These are phyloP conservation scores for Globodera ellingtonae DNA, from an alignment of 1,140 invertebrate species.

Conservation along the genomic window DNA sequence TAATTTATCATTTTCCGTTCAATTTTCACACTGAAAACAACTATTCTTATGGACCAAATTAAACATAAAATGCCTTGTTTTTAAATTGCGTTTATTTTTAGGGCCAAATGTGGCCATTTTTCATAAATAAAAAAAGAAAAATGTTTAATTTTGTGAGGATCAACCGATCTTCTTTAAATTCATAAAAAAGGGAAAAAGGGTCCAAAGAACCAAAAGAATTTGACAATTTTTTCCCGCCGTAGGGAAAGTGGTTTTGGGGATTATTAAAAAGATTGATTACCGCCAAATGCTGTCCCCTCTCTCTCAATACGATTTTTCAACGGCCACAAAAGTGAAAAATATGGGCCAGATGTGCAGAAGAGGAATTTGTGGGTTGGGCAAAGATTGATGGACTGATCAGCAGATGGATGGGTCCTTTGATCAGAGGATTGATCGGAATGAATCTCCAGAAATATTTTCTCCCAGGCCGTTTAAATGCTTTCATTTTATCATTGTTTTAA, in stretches of 20 bases:
- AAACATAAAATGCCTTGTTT: too few relatives aligned
- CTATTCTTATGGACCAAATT: too few relatives aligned
- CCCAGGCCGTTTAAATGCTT: not conserved
- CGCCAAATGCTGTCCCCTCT: not conserved
- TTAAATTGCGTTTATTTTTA: too few relatives aligned
- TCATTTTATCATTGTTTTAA: too few relatives aligned
- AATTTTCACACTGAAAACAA: too few relatives aligned
- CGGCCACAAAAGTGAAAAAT: not conserved
- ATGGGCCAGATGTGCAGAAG: not conserved
- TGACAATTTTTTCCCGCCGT: not conserved
- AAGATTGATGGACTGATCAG: not conserved
- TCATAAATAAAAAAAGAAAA: too few relatives aligned
- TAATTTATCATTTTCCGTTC: too few relatives aligned
- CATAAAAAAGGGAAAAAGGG: too few relatives aligned
- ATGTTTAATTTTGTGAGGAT: too few relatives aligned
- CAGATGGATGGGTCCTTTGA: not conserved
- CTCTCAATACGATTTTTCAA: not conserved
- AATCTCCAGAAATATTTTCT: not conserved
- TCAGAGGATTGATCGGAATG: not conserved
- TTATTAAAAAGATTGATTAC: constrained; percentile 2
- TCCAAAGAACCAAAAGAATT: not conserved
- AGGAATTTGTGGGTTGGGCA: not conserved
- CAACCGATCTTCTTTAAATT: too few relatives aligned
- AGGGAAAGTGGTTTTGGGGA: not conserved
- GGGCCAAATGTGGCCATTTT: too few relatives aligned